phyloP scores from a whole-genome alignment of 1,140 invertebrate genomes.

The Zaprionus tsacasi region DNA sequence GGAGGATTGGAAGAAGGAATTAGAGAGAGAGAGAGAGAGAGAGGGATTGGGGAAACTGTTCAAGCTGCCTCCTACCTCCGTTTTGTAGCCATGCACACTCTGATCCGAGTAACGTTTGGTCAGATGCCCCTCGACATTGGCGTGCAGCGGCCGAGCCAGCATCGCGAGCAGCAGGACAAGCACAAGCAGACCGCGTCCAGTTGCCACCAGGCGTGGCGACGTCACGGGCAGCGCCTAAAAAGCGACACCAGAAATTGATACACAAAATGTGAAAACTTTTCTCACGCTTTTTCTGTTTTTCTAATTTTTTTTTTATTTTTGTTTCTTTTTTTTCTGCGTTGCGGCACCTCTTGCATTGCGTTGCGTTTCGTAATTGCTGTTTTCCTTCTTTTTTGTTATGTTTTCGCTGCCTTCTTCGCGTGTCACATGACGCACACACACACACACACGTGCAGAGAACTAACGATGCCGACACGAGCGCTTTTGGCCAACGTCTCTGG shows the following conservation, averaged over 20 bases:
- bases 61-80: slow-evolving; percentile 86
- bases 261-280: slow-evolving; percentile 9
- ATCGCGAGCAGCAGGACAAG: slow-evolving; percentile 45
- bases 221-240: slow-evolving; percentile 42
- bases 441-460: neutral
- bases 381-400: slow-evolving; percentile 39
- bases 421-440: slow-evolving; percentile 42
- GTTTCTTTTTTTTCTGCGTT: neutral
- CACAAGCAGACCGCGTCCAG: slow-evolving; percentile 14
- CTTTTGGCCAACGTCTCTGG: neutral
- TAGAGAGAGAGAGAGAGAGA: neutral
- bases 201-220: slow-evolving; percentile 15
- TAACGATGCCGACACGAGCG: slow-evolving; percentile 16
- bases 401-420: slow-evolving; percentile 43
- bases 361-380: slow-evolving; percentile 32
- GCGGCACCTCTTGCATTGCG: slow-evolving; percentile 58
- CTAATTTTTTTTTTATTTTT: neutral
- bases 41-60: too few relatives aligned
- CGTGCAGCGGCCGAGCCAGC: slow-evolving; percentile 67
- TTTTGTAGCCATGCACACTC: slow-evolving; percentile 91
- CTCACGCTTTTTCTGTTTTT: neutral
- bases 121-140: slow-evolving; percentile 84
- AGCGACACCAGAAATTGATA: slow-evolving; percentile 18
- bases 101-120: slow-evolving; percentile 90
- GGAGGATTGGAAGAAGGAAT: neutral